Base-by-base conservation (phyloP, 2,888 invertebrate genomes). In the Campaea margaritaria region DNA sequence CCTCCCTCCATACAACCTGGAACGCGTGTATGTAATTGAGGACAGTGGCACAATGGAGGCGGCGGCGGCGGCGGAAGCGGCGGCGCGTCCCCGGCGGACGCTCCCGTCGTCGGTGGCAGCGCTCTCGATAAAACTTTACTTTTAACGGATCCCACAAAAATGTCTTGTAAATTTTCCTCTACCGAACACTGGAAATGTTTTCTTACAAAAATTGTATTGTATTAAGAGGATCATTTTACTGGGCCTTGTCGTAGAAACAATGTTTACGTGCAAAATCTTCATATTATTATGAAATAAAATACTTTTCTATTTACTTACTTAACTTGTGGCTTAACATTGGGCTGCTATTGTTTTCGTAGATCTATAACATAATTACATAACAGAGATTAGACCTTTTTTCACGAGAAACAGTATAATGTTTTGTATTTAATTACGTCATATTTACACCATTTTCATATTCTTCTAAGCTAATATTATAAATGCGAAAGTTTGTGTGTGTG, bases 81-180 rank as follows among this genome's bases (percentile, higher is more conserved):
- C 27, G 27, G 4, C 36, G n/a, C 36, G 12, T n/a, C 36, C 21
- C 21, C 21, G 3, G 36, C 36, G 36, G 36, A 3, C 5, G 41
- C 48, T 52, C 14, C 48, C 21, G 21, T 21, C 21, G 5, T 21
- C 21, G 21, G 21, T 21, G 3, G 21, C 21, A 5, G 5, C 21
- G n/a, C n/a, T n/a, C n/a, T n/a, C n/a, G n/a, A 39, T 39, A 36
- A 56, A 55, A 61, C 52, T 61, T 56, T 44, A 44, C 48, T 56
- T 61, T 48, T 52, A 48, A 56, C 60, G 10, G 44, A 52, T 36
- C 13, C 46, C 51, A 51, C 60, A 44, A 52, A 56, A 48, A 55
- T 56, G 56, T 48, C 44, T 48, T 45, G 34, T 41, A 45, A 50
- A 46, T 21, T 21, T 21, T 5, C 21, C 21, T 21, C 21, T 2